These are phyloP conservation scores for Drosophila sturtevanti DNA, from an alignment of 1,140 invertebrate genomes.

Conservation along the genomic window DNA sequence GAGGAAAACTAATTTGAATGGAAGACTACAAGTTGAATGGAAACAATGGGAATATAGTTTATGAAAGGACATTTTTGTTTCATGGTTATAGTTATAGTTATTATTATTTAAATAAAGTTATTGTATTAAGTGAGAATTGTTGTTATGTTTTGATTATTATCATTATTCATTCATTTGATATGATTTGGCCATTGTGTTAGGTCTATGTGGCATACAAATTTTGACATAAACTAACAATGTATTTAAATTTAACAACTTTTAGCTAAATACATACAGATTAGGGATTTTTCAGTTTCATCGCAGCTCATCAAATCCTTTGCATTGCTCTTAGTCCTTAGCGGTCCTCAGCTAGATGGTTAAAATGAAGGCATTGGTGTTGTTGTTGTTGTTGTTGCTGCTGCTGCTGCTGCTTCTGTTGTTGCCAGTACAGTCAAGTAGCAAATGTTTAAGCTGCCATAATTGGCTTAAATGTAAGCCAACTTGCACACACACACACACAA, in stretches of 20 bases:
- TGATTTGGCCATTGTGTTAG: neutral
- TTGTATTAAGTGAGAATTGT: neutral
- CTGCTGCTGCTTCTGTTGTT: neutral
- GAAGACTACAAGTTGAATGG: neutral
- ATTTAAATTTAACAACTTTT: conserved; percentile 4
- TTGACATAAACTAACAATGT: neutral
- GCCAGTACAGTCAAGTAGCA: conserved; percentile 4
- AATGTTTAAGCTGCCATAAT: conserved; percentile 48
- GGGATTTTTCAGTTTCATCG: conserved; percentile 1
- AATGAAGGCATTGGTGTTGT: no score
- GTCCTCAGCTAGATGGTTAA: neutral
- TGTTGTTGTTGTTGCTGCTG: neutral
- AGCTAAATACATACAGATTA: neutral
- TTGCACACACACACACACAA: conserved; percentile 19
- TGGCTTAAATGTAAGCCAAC: conserved; percentile 55
- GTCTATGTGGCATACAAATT: neutral
- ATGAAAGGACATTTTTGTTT: neutral
- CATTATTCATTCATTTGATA: neutral
- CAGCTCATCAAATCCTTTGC: conserved; percentile 5
- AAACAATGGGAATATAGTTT: neutral
- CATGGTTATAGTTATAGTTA: neutral
- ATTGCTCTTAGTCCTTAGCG: neutral
- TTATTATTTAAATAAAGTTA: neutral
- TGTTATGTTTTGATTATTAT: conserved; percentile 4
- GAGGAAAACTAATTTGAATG: neutral